phyloP scores from a whole-genome alignment of 92 coral and sea anemone species.

The Parazoanthus darwini region DNA sequence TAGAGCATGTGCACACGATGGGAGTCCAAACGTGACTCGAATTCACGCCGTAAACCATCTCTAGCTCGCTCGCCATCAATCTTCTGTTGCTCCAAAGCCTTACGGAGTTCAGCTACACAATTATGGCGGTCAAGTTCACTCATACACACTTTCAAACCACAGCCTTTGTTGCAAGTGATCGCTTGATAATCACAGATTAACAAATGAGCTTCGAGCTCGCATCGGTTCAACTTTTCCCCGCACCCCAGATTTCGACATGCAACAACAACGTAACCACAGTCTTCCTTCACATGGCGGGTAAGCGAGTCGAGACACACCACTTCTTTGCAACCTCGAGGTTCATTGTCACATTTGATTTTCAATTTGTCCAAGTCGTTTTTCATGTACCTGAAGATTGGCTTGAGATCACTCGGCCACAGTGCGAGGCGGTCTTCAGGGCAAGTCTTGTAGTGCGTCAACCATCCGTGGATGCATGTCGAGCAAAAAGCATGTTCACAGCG shows the following conservation, averaged over 20 bases:
- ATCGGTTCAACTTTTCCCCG: slow-evolving; percentile 65
- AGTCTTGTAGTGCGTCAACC: slow-evolving; percentile 84
- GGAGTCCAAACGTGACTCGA: slow-evolving; percentile 77
- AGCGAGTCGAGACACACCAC: slow-evolving; percentile 74
- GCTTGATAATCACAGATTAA: slow-evolving; percentile 72
- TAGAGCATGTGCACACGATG: slow-evolving; percentile 91
- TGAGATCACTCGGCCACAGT: slow-evolving; percentile 89
- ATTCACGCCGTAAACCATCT: slow-evolving; percentile 61
- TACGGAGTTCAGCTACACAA: slow-evolving; percentile 78
- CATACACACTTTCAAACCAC: slow-evolving; percentile 80
- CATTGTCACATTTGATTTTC: slow-evolving; percentile 81
- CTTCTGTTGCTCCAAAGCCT: slow-evolving; percentile 66
- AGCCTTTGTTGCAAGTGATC: slow-evolving; percentile 73
- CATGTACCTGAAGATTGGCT: slow-evolving; percentile 87
- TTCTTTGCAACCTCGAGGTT: slow-evolving; percentile 73
- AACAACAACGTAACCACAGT: slow-evolving; percentile 75
- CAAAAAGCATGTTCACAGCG: slow-evolving; percentile 94
- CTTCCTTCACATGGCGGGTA: slow-evolving; percentile 74
- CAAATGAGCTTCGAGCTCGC: slow-evolving; percentile 74
- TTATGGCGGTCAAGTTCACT: slow-evolving; percentile 74
- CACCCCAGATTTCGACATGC: slow-evolving; percentile 78
- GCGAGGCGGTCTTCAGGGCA: slow-evolving; percentile 89
- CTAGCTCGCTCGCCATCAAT: slow-evolving; percentile 41
- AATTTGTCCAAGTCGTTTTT: slow-evolving; percentile 77
- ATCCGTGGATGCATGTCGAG: slow-evolving; percentile 71